phyloP scores from a whole-genome alignment of 2,888 invertebrate genomes.

The Temnothorax unifasciatus region DNA sequence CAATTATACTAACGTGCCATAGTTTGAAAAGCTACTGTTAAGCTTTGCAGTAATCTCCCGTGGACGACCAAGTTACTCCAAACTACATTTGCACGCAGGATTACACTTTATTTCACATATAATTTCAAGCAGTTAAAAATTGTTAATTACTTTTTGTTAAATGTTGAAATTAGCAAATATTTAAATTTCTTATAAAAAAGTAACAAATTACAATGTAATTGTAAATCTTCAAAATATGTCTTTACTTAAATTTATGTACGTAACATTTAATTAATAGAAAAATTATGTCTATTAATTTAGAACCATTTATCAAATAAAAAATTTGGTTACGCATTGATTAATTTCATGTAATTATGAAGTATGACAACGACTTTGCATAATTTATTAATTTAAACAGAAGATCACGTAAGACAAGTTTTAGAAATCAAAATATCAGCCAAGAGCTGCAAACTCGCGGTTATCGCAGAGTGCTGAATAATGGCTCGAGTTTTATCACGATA shows the following conservation, averaged over 20 bases:
- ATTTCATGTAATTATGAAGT: not conserved
- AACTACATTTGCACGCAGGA: not conserved
- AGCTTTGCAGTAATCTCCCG: not conserved
- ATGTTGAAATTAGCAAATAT: not conserved
- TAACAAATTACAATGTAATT: not conserved
- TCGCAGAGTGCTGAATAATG: slow-evolving; percentile 51
- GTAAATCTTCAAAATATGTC: not conserved
- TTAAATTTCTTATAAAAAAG: not conserved
- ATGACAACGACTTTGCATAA: slow-evolving; percentile 58
- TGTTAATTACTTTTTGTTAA: not conserved
- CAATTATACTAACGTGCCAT: slow-evolving; percentile 13
- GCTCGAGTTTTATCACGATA: slow-evolving; percentile 34
- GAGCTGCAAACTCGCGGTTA: slow-evolving; percentile 48
- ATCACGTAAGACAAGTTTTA: slow-evolving; percentile 76
- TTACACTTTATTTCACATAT: not conserved
- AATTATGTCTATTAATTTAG: not conserved
- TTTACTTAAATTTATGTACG: not conserved
- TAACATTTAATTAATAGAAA: not conserved
- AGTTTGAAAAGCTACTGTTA: slow-evolving; percentile 34
- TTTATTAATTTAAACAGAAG: slow-evolving; percentile 59
- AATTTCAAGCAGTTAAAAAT: not conserved
- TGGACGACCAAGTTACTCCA: not conserved
- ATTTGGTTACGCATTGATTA: not conserved
- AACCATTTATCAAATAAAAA: not conserved
- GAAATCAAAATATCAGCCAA: slow-evolving; percentile 58